A percentile compares a stretch with the other conserved stretches of the same genome.
Evolutionary conservation across 2,888 invertebrate species (phyloP).

Genomic region (Ectemnius continuus): DNA sequence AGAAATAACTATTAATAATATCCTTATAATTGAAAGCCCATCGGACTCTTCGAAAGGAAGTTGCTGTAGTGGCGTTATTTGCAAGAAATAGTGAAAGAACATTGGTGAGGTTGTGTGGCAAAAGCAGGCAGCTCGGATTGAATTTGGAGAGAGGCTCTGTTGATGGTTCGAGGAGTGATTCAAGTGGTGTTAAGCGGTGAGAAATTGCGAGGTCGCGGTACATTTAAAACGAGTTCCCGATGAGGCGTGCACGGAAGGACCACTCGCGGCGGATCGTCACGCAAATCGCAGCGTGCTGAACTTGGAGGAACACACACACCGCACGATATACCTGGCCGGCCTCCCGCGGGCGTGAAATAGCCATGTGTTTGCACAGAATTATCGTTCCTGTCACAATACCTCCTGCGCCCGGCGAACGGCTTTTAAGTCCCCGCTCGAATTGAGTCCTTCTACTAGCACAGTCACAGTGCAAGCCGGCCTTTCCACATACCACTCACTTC

Average conservation of each 20-base stretch:
- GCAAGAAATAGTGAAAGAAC: too few species aligned
- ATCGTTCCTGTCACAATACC: slow-evolving; percentile 62
- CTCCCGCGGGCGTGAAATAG: slow-evolving; percentile 64
- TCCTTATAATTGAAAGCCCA: too few species aligned
- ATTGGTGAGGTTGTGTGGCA: too few species aligned
- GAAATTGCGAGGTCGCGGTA: slow-evolving; percentile 18
- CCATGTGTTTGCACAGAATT: slow-evolving; percentile 58
- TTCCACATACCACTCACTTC: too few species aligned
- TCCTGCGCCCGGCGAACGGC: slow-evolving; percentile 30
- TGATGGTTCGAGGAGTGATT: not conserved
- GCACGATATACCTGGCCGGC: slow-evolving; percentile 55
- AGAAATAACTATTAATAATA: too few species aligned
- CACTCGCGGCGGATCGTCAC: slow-evolving; percentile 48
- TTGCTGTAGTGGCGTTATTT: too few species aligned
- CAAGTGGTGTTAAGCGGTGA: not conserved
- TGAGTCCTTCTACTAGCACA: too few species aligned
- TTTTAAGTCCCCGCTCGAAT: too few species aligned
- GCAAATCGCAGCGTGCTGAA: slow-evolving; percentile 50
- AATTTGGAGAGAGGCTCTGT: too few species aligned
- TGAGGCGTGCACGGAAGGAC: slow-evolving; percentile 36
- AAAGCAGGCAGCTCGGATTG: too few species aligned
- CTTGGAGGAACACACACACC: slow-evolving; percentile 27
- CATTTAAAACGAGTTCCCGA: slow-evolving; percentile 44
- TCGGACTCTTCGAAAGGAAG: too few species aligned
- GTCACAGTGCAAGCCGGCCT: too few species aligned